These are phyloP conservation scores for Manacus vitellinus DNA, from an alignment of 2,113 vertebrate genomes.

Conservation along the genomic window DNA sequence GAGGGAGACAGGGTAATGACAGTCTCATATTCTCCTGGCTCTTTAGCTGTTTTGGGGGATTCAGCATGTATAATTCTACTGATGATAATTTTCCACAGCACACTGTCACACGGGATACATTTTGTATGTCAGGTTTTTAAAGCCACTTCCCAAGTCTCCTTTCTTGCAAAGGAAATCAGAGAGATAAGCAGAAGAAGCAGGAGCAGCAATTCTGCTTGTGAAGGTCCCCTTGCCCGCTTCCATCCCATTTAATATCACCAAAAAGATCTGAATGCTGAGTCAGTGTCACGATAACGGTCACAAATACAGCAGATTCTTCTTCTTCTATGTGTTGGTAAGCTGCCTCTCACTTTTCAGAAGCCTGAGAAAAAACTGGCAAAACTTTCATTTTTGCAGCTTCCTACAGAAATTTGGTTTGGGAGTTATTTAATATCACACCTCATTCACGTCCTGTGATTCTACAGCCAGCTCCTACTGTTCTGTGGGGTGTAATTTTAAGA, in stretches of 20 bases:
- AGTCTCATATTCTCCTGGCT: conserved; percentile 60
- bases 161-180: fast-evolving
- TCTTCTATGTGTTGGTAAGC: neutral
- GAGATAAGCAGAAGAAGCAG: neutral
- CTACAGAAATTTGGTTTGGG: neutral
- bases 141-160: neutral
- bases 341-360: neutral
- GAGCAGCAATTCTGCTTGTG: fast-evolving
- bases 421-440: neutral
- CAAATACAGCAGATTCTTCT: neutral
- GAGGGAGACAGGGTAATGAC: conserved; percentile 59
- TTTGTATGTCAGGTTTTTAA: neutral
- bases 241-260: neutral
- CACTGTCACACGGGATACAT: neutral
- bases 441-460: neutral
- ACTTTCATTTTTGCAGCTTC: neutral
- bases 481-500: neutral
- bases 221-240: fast-evolving
- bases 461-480: neutral
- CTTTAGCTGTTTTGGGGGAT: conserved; percentile 54
- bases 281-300: neutral
- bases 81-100: conserved; percentile 8
- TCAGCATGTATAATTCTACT: conserved; percentile 38
- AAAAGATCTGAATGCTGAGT: neutral
- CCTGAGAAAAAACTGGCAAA: neutral